These are phyloP conservation scores for Vulpes vulpes DNA, from an alignment of 2,113 vertebrate species.

Conservation along the genomic window DNA sequence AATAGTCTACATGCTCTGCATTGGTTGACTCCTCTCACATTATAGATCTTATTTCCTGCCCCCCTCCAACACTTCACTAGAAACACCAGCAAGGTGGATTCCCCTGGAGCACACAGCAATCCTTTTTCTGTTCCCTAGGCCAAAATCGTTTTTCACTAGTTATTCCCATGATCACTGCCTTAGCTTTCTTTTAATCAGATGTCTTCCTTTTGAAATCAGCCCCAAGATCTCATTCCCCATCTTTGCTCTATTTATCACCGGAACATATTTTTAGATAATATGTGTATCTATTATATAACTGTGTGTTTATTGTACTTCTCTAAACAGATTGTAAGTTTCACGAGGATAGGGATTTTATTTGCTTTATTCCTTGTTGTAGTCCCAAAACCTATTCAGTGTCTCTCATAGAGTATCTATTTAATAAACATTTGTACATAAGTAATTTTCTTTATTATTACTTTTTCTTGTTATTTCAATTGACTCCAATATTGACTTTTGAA, in stretches of 20 bases:
- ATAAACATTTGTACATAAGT: neutral
- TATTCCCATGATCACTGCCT: neutral
- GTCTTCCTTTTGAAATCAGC: neutral
- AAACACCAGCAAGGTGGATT: neutral
- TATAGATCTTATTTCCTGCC: neutral
- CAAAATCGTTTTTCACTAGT: neutral
- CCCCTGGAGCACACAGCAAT: neutral
- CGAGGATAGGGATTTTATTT: neutral
- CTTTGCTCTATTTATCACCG: neutral
- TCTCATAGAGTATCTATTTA: neutral
- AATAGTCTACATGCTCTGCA: neutral
- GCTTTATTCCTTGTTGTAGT: neutral
- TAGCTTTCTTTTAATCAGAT: neutral
- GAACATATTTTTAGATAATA: neutral
- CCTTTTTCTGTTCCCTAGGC: neutral
- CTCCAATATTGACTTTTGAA: neutral
- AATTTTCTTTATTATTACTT: neutral
- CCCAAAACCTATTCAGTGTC: neutral
- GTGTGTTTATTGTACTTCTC: neutral
- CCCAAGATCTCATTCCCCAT: neutral
- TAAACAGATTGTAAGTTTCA: neutral
- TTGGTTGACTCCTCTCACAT: neutral
- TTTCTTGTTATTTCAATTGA: neutral
- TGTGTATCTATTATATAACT: neutral
- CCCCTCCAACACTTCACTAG: too few species aligned